Conservation (phyloP, 2,888 invertebrate species). For the Meghimatium bilineatum region DNA sequence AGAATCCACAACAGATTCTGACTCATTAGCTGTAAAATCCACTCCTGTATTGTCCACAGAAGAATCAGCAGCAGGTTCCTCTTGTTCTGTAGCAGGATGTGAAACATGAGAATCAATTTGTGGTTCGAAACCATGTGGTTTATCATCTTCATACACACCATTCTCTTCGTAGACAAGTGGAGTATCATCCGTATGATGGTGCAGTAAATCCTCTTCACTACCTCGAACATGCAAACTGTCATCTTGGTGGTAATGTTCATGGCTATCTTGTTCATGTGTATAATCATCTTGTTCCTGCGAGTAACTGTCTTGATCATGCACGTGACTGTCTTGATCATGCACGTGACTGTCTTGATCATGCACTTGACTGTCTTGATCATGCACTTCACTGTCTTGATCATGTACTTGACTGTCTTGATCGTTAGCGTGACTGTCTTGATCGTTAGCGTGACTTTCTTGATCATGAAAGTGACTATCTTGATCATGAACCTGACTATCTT, state of each 20-base stretch:
- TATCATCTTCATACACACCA: constrained; percentile 6
- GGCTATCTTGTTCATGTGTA: neutral
- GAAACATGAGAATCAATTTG: constrained; percentile 2
- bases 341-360: too few species aligned
- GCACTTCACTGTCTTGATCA: too few species aligned
- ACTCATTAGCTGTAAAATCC: constrained; percentile 18
- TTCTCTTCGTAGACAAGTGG: neutral
- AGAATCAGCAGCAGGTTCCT: neutral
- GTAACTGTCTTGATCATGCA: neutral
- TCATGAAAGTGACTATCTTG: neutral
- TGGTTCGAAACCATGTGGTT: neutral
- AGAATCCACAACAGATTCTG: constrained; percentile 23
- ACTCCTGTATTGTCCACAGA: constrained; percentile 1
- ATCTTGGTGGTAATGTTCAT: neutral
- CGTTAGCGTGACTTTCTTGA: neutral
- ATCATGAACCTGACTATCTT: neutral
- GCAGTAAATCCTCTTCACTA: neutral
- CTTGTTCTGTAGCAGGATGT: constrained; percentile 7
- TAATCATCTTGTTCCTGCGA: neutral
- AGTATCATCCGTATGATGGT: neutral
- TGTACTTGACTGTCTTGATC: constrained; percentile 4
- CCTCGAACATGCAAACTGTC: neutral
- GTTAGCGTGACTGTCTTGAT: neutral
- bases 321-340: too few species aligned
- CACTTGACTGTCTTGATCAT: too few species aligned